Conservation (phyloP, 2,113 vertebrate genomes). For the Tinamus guttatus region DNA sequence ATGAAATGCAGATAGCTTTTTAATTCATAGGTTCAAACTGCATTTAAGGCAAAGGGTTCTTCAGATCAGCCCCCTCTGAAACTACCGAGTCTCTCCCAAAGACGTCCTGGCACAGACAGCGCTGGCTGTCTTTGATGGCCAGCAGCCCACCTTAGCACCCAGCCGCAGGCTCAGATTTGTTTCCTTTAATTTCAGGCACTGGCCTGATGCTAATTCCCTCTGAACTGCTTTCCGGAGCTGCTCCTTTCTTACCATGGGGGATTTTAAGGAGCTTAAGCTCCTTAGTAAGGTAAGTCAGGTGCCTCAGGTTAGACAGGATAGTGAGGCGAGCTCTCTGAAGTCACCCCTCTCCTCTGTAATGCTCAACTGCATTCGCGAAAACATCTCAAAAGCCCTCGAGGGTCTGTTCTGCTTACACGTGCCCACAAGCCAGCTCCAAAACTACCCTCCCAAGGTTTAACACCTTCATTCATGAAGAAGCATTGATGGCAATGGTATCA, state of each 20-base stretch:
- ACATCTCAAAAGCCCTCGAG: neutral
- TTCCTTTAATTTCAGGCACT: neutral
- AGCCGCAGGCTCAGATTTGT: neutral
- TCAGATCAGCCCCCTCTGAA: neutral
- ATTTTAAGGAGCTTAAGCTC: neutral
- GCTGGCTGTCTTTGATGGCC: neutral
- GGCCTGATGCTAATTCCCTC: neutral
- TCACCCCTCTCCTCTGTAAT: neutral
- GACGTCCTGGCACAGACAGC: rapidly evolving
- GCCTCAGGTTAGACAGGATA: neutral
- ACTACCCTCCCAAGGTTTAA: neutral
- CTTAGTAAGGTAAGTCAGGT: neutral
- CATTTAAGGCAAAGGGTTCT: neutral
- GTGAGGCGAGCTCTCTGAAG: neutral
- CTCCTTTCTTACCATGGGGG: neutral
- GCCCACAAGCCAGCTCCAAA: neutral
- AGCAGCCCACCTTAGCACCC: neutral
- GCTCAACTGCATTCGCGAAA: neutral
- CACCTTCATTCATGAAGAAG: neutral
- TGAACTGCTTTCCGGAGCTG: neutral
- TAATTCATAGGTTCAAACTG: neutral
- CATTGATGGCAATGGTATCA: neutral
- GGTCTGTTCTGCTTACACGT: neutral
- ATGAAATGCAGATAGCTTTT: neutral
- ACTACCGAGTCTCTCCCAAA: neutral